These are phyloP conservation scores for Carassius carassius DNA, from an alignment of 2,113 vertebrate genomes.

Conservation along the genomic window DNA sequence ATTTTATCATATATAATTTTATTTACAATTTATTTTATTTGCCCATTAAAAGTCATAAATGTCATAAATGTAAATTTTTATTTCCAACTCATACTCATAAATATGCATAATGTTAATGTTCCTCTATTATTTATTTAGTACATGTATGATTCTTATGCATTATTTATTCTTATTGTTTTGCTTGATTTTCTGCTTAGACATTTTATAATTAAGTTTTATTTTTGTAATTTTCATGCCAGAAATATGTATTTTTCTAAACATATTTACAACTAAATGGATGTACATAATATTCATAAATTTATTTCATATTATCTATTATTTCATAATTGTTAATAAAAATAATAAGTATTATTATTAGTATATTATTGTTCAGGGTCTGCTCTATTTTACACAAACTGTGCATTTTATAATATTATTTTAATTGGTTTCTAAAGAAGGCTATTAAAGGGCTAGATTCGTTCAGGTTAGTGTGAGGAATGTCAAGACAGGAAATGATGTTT, in stretches of 20 bases:
- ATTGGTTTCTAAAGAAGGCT: not conserved
- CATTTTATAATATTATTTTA: not conserved
- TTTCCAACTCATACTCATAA: not conserved
- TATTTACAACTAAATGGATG: not conserved
- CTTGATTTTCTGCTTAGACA: not conserved
- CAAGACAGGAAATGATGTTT: constrained; percentile 29
- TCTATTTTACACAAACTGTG: not conserved
- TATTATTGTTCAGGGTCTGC: not conserved
- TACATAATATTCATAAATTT: not conserved
- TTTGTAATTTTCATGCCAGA: too few species aligned
- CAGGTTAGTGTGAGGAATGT: constrained; percentile 41
- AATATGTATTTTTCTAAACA: not conserved
- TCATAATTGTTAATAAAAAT: too few species aligned
- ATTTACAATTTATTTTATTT: too few species aligned
- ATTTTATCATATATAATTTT: too few species aligned
- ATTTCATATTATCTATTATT: not conserved
- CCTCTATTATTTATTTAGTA: not conserved
- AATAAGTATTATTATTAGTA: not conserved
- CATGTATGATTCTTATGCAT: too few species aligned
- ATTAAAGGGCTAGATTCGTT: not conserved
- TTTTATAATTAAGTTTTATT: not conserved
- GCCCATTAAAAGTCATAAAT: too few species aligned
- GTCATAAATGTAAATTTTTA: not conserved
- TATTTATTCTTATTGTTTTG: too few species aligned
- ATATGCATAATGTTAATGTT: not conserved